phyloP scores from a whole-genome alignment of 2,888 invertebrate species.

The Drosophila neonasuta region DNA sequence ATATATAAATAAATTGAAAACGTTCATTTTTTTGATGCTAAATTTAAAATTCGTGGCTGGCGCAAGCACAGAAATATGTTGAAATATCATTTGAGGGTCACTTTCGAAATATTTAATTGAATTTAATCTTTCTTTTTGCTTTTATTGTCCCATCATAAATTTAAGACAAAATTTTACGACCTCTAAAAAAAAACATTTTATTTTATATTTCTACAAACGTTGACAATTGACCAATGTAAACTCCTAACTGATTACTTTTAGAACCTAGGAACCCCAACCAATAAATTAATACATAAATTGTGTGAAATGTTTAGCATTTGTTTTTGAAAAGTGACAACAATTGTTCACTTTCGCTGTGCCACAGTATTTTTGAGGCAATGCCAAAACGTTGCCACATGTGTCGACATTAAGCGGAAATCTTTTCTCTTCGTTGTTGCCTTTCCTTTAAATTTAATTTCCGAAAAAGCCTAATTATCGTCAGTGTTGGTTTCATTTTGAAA shows the following conservation, averaged over 20 bases:
- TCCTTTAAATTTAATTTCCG: slow-evolving; percentile 25
- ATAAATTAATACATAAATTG: slow-evolving; percentile 35
- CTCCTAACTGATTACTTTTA: slow-evolving; percentile 35
- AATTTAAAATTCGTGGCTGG: slow-evolving; percentile 69
- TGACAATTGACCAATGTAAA: slow-evolving; percentile 43
- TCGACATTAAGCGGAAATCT: slow-evolving; percentile 21
- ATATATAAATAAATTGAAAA: slow-evolving; percentile 54
- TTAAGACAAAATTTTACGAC: slow-evolving; percentile 41
- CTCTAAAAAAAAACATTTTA: slow-evolving; percentile 1
- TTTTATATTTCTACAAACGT: slow-evolving; percentile 18
- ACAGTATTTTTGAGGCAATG: slow-evolving; percentile 48
- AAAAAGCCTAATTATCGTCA: slow-evolving; percentile 64
- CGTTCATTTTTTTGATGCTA: slow-evolving; percentile 60
- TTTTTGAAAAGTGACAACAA: slow-evolving; percentile 53
- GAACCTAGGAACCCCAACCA: slow-evolving; percentile 35
- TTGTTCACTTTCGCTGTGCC: slow-evolving; percentile 68
- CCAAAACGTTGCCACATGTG: slow-evolving; percentile 42
- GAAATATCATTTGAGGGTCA: slow-evolving; percentile 78
- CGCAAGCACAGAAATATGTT: slow-evolving; percentile 70
- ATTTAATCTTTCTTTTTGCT: slow-evolving; percentile 31
- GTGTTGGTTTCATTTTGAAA: slow-evolving; percentile 49
- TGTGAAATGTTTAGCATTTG: slow-evolving; percentile 19
- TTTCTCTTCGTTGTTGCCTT: slow-evolving; percentile 7
- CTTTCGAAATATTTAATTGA: slow-evolving; percentile 68
- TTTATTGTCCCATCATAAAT: slow-evolving; percentile 41